phyloP scores from a whole-genome alignment of 2,888 invertebrate genomes.

The Lasioglossum figueresi region DNA sequence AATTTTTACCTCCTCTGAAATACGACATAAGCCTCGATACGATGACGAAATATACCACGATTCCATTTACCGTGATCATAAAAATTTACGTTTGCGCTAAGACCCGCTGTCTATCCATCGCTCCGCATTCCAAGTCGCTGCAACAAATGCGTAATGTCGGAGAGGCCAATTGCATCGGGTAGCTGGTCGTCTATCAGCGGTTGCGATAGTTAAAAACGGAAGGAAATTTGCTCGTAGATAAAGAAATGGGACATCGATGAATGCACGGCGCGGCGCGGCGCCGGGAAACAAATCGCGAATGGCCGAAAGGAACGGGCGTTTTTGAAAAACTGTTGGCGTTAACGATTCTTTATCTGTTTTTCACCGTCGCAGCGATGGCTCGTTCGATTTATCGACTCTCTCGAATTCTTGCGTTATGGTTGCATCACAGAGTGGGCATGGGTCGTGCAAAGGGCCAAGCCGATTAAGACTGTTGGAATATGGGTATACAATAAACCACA shows the following conservation, averaged over 20 bases:
- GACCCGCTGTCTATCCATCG: neutral
- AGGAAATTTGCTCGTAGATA: neutral
- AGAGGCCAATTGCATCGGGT: neutral
- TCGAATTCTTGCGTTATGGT: no score
- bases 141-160: neutral
- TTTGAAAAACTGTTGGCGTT: neutral
- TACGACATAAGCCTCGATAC: neutral
- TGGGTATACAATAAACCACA: no score
- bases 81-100: neutral
- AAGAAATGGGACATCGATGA: neutral
- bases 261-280: neutral
- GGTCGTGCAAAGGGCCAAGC: no score
- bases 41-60: neutral
- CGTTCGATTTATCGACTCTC: conserved; percentile 27
- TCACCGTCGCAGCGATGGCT: neutral
- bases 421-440: no score
- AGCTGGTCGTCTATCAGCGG: neutral
- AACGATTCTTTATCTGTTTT: conserved; percentile 3
- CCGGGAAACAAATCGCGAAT: neutral
- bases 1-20: neutral
- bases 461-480: no score
- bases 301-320: neutral
- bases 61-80: neutral
- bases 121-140: neutral
- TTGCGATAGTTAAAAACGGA: neutral